Evolutionary conservation across 2,888 invertebrate genomes (phyloP), one percentile per base, ranked within the genome.

Genomic region (Hipparchia semele): DNA sequence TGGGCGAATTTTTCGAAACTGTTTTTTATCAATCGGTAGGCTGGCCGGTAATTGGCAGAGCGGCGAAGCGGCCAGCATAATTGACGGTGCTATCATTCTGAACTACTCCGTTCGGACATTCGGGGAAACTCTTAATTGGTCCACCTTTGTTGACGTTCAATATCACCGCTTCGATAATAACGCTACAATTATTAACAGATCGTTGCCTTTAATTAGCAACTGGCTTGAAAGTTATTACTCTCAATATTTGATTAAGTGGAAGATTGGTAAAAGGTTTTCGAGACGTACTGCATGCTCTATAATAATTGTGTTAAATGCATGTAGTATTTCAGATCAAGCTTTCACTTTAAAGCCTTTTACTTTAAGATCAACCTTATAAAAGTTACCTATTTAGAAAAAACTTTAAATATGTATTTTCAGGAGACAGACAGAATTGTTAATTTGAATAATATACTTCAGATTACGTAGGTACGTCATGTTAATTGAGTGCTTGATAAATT

Each of bases 61-160:
- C 86, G 84, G 83, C 87, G 85, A 86, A 82, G 81, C 86, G 82
- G 85, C 82, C 87, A 82, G 86, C 87, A 90, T 91, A 91, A 92
- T 91, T 90, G 90, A 90, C 90, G 89, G 88, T 90, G 91, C 88
- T 91, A 91, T 92, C 92, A 90, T 92, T 90, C 89, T 92, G 88
- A 86, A 89, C 89, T 90, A 87, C 89, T 90, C 79, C 86, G 87
- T 84, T 85, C 81, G 89, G 88, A 89, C 88, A 89, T 94, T 93
- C 93, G 90, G 88, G 90, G 92, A 93, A 94, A 92, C 86, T 91
- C 87, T 92, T 94, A 93, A 94, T 93, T 94, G 92, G 92, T 90
- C 84, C 88, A 90, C 89, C 90, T 90, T 92, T 92, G 92, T 91
- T 90, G 89, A 90, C 87, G 87, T 88, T 82, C 87, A 88, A 89